Conservation (phyloP, 2,888 invertebrate species). For the Tetragonula carbonaria region DNA sequence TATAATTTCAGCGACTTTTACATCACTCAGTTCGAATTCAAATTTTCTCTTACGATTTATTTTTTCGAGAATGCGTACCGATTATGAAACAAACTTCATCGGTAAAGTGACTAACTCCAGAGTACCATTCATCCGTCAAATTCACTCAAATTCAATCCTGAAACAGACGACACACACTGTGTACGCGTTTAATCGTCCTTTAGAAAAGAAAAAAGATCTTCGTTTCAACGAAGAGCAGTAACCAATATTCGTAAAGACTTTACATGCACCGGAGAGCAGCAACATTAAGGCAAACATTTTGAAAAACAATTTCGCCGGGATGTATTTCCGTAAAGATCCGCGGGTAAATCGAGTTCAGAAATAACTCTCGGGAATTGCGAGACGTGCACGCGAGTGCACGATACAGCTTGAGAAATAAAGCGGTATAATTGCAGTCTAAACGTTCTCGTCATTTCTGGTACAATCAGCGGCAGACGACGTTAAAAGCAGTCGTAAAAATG, state of each 20-base stretch:
- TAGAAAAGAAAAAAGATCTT: neutral
- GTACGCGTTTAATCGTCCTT: neutral
- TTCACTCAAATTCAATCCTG: too few species aligned
- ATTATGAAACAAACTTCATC: too few species aligned
- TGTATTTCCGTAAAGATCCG: slow-evolving; percentile 1
- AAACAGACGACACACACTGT: too few species aligned
- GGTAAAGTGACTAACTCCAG: too few species aligned
- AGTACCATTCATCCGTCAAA: too few species aligned
- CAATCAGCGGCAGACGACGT: slow-evolving; percentile 52
- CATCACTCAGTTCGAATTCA: too few species aligned
- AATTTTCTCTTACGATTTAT: too few species aligned
- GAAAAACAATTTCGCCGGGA: neutral
- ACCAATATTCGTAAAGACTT: neutral
- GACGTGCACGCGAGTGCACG: neutral
- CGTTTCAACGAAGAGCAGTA: neutral
- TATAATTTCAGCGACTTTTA: too few species aligned
- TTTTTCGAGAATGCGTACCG: too few species aligned
- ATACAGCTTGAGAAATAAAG: slow-evolving; percentile 40
- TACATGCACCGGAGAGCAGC: neutral
- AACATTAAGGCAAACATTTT: slow-evolving; percentile 10
- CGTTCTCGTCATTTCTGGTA: slow-evolving; percentile 48
- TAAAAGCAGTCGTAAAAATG: slow-evolving; percentile 52
- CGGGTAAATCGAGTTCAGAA: slow-evolving; percentile 31
- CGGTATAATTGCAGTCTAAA: slow-evolving; percentile 54
- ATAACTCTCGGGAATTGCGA: slow-evolving; percentile 26